Conservation (phyloP, 2,113 vertebrate genomes). For the Hypanus sabinus region DNA sequence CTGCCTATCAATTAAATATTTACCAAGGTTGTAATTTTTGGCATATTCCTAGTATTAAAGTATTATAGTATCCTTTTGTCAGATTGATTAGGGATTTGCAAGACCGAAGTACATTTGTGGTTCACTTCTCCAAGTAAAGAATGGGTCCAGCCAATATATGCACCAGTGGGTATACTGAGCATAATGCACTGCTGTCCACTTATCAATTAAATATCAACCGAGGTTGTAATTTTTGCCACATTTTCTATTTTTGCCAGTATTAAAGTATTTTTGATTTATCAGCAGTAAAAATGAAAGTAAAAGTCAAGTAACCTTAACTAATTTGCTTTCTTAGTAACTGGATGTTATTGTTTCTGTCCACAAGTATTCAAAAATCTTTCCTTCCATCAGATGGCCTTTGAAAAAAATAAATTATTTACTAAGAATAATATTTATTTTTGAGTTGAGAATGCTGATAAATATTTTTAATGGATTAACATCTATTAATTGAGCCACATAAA, state of each 20-base stretch:
- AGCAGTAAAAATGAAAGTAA: no score
- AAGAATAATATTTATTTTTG: background rate
- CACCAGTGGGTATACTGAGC: background rate
- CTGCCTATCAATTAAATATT: background rate
- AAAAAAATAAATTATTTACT: background rate
- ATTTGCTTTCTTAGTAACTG: background rate
- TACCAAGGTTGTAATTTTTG: background rate
- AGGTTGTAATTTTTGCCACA: background rate
- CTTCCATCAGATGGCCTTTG: background rate
- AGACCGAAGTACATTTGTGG: background rate
- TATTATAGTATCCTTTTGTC: background rate
- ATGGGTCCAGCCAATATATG: background rate
- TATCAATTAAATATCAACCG: background rate
- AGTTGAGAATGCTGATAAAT: background rate
- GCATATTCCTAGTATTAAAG: background rate
- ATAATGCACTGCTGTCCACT: background rate
- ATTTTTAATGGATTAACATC: background rate
- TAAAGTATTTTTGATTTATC: background rate
- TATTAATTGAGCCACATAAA: background rate
- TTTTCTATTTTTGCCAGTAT: background rate
- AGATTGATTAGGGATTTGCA: background rate
- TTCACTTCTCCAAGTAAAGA: background rate
- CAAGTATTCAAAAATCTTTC: background rate
- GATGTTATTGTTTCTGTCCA: background rate
- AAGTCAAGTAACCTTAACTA: background rate